Percentiles rank a stretch among this genome's conserved stretches.
phyloP scores from a whole-genome alignment of 2,113 vertebrate genomes.

The Platycercus adscitus region DNA sequence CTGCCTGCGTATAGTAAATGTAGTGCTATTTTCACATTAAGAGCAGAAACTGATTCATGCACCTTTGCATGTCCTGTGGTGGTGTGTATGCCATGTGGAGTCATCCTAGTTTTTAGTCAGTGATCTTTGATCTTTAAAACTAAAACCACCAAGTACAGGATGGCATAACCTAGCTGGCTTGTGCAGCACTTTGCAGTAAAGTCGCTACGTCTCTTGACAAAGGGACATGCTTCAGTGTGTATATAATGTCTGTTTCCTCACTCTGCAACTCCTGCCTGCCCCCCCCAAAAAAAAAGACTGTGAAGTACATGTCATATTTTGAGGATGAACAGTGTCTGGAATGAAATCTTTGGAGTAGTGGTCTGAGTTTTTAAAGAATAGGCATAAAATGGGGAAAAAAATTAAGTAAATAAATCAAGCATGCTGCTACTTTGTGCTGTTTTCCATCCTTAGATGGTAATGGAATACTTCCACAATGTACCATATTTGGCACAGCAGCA shows the following conservation, averaged over 20 bases:
- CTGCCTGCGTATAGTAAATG: not conserved
- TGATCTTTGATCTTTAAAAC: not conserved
- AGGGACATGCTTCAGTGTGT: not conserved
- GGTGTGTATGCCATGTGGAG: not conserved
- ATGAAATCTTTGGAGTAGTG: not conserved
- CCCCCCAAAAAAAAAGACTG: not conserved
- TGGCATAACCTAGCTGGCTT: not conserved
- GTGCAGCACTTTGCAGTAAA: not conserved
- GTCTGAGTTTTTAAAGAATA: not conserved
- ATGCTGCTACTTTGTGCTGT: not conserved
- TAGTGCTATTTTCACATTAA: not conserved
- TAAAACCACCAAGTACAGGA: not conserved
- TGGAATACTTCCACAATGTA: not conserved
- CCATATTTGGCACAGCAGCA: not conserved
- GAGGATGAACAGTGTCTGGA: not conserved
- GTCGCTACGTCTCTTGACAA: not conserved
- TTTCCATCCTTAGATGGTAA: constrained; percentile 9
- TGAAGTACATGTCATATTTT: not conserved
- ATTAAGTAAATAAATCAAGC: not conserved
- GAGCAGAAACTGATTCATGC: not conserved
- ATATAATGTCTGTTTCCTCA: not conserved
- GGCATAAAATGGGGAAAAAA: not conserved
- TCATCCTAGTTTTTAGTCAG: not conserved
- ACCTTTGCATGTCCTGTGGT: not conserved
- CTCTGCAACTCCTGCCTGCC: too few relatives aligned